Percentiles rank a stretch among this genome's conserved stretches.
Conservation (phyloP, 2,113 vertebrate species). For the Rhinopomastus cyanomelas region DNA sequence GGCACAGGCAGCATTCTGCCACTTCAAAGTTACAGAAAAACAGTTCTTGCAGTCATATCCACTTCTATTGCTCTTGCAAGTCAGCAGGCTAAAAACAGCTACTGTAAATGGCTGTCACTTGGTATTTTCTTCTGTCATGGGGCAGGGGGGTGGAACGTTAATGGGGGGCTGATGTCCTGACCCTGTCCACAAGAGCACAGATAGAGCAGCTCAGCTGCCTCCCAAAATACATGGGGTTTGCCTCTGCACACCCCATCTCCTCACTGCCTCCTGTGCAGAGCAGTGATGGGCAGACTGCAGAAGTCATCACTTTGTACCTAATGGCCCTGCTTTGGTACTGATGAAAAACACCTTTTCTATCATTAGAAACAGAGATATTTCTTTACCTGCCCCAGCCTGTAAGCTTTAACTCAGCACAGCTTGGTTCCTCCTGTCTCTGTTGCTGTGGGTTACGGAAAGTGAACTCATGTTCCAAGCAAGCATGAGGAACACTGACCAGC, state of each 20-base stretch:
- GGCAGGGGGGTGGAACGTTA: neutral
- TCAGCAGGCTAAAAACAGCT: neutral
- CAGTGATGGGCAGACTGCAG: neutral
- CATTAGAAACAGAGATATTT: neutral
- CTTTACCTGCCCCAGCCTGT: neutral
- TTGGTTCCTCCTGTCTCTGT: neutral
- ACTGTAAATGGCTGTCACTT: constrained; percentile 36
- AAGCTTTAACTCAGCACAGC: neutral
- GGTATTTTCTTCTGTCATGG: neutral
- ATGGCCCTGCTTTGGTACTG: neutral
- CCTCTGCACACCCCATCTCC: neutral
- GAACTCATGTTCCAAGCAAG: neutral
- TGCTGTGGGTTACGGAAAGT: constrained; percentile 41
- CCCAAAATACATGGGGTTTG: neutral
- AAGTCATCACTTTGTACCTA: neutral
- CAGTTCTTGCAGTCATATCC: neutral
- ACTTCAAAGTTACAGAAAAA: neutral
- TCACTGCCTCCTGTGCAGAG: neutral
- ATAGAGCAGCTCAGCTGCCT: neutral
- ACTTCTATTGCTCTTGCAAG: neutral
- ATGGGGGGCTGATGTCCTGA: neutral
- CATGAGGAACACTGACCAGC: constrained; percentile 2
- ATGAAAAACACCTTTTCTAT: neutral
- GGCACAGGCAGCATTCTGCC: neutral
- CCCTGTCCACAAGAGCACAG: neutral